Evolutionary conservation across 2,888 invertebrate genomes (phyloP).

Genomic region (Acanthococcus lagerstroemiae): DNA sequence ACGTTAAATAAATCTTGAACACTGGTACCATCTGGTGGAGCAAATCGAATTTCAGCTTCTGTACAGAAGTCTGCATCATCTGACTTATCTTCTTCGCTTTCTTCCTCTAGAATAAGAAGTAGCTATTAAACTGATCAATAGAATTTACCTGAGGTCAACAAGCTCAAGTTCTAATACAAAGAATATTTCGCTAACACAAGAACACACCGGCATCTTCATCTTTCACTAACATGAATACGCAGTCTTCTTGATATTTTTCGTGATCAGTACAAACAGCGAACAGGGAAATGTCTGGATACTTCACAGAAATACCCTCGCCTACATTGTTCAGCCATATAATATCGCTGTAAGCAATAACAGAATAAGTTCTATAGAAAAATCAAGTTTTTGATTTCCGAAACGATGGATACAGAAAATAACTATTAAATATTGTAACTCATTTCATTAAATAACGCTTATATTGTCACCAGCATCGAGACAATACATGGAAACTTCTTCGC

Average conservation of each 20-base stretch:
- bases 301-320: background rate
- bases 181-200: no score
- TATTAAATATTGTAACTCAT: no score
- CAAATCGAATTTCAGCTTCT: slow-evolving; percentile 19
- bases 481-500: background rate
- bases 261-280: slow-evolving; percentile 20
- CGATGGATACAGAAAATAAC: no score
- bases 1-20: slow-evolving; percentile 2
- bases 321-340: background rate
- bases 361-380: no score
- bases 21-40: background rate
- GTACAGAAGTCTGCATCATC: background rate
- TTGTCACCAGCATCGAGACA: background rate
- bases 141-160: no score
- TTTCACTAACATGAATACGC: slow-evolving; percentile 9
- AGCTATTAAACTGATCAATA: no score
- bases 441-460: background rate
- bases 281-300: slow-evolving; percentile 12
- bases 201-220: slow-evolving; percentile 11
- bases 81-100: background rate
- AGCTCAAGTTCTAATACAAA: no score
- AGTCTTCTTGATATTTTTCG: slow-evolving; percentile 12
- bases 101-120: no score
- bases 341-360: background rate
- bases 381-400: no score